Conservation (phyloP, 2,888 invertebrate genomes). For the Listrodromus nycthemerus region DNA sequence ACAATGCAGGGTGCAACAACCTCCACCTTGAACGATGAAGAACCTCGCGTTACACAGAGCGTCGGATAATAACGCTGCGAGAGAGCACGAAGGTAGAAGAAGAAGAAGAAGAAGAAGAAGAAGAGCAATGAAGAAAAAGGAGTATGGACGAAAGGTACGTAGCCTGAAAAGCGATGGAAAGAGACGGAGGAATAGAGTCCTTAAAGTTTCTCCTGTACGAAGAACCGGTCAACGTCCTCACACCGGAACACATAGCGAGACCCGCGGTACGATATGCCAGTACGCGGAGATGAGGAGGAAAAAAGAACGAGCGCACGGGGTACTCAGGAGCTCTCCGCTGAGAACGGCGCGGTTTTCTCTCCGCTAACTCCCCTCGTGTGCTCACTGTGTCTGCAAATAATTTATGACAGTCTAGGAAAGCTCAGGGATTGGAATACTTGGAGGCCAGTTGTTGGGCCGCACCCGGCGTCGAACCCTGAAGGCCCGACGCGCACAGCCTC, state of each 20-base stretch:
- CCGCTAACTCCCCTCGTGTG: conserved; percentile 33
- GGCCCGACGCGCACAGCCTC: conserved; percentile 26
- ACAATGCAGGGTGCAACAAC: conserved; percentile 74
- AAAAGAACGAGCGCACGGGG: conserved; percentile 42
- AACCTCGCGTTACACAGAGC: conserved; percentile 2
- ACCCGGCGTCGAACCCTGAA: conserved; percentile 55
- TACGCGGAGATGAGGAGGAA: conserved; percentile 41
- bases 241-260: conserved; percentile 56
- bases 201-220: conserved; percentile 7
- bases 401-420: conserved; percentile 74
- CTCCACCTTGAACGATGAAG: conserved; percentile 69
- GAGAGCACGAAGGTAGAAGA: conserved; percentile 45
- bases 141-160: conserved; percentile 43
- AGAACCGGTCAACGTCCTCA: conserved; percentile 30
- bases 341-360: conserved; percentile 12
- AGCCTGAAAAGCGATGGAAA: conserved; percentile 43
- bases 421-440: conserved; percentile 67
- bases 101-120: conserved; percentile 15
- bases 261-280: conserved; percentile 24
- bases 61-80: conserved; percentile 24
- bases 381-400: conserved; percentile 72
- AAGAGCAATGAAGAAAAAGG: conserved; percentile 48
- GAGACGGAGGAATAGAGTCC: conserved; percentile 27
- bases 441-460: conserved; percentile 64
- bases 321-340: conserved; percentile 41